A percentile compares a stretch with the other conserved stretches of the same genome.
phyloP scores from a whole-genome alignment of 2,113 vertebrate species.

The Etia nguti region DNA sequence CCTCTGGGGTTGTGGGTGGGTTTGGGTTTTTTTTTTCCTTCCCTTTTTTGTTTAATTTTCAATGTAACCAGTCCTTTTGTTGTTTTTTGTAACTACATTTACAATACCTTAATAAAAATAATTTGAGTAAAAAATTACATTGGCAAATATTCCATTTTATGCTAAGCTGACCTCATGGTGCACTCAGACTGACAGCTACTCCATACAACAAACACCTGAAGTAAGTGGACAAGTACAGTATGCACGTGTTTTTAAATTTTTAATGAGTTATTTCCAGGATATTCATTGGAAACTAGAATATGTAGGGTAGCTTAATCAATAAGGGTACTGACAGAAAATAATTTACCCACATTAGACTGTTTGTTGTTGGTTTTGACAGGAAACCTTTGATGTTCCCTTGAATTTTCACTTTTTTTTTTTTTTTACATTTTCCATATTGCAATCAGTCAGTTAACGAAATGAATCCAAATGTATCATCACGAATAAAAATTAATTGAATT shows the following conservation, averaged over 20 bases:
- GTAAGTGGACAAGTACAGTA: not conserved
- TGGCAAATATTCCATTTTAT: not conserved
- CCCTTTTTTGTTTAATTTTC: not conserved
- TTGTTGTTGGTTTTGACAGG: not conserved
- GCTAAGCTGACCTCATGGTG: not conserved
- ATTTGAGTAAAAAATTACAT: not conserved
- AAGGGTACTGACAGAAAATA: not conserved
- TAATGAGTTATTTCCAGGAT: not conserved
- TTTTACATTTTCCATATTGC: not conserved
- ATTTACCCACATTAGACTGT: not conserved
- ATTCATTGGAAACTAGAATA: not conserved
- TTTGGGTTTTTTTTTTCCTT: not conserved
- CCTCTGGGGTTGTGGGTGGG: accelerated
- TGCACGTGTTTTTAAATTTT: accelerated
- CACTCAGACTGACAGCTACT: not conserved
- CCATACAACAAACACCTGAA: accelerated
- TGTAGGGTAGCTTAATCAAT: not conserved
- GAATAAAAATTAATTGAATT: not conserved
- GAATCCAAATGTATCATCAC: accelerated
- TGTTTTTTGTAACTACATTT: not conserved
- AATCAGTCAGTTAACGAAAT: not conserved
- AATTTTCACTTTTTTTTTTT: not conserved
- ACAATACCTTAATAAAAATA: not conserved
- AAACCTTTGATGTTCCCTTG: not conserved
- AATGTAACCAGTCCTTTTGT: not conserved